Conservation (phyloP, 2,888 invertebrate genomes). For the Prenolepis imparis region DNA sequence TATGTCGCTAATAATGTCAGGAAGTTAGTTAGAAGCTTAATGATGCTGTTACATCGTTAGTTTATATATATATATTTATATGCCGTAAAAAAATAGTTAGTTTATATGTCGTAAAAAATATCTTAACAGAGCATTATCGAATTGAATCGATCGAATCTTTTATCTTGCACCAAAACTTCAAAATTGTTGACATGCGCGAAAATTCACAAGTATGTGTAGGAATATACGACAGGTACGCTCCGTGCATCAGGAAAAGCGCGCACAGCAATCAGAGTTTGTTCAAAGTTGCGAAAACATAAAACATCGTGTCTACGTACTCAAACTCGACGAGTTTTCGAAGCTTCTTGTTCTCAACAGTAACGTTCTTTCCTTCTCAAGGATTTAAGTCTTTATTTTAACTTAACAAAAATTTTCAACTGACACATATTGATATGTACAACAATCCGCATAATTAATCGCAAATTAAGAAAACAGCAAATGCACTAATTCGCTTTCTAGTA, state of each 20-base stretch:
- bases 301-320: constrained; percentile 57
- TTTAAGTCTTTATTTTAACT: constrained; percentile 13
- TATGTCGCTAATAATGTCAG: not conserved
- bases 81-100: not conserved
- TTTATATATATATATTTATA: no score
- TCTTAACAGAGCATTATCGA: not conserved
- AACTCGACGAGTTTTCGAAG: constrained; percentile 60
- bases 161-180: constrained; percentile 19
- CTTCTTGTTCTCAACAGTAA: constrained; percentile 42
- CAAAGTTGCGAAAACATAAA: constrained; percentile 72
- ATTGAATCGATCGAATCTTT: constrained; percentile 37
- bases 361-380: not conserved
- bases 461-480: not conserved
- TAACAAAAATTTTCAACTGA: constrained; percentile 8
- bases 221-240: constrained; percentile 38
- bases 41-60: constrained; percentile 3
- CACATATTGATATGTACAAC: not conserved
- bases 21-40: constrained; percentile 13
- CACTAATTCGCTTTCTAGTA: not conserved
- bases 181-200: constrained; percentile 45
- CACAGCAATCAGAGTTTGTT: constrained; percentile 81
- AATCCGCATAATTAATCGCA: not conserved
- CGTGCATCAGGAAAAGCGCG: constrained; percentile 51
- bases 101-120: no score
- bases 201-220: constrained; percentile 54